Evolutionary conservation across 1,140 invertebrate species (phyloP), one percentile per base, ranked within the genome.

Genomic region (Trissolcus basalis): DNA sequence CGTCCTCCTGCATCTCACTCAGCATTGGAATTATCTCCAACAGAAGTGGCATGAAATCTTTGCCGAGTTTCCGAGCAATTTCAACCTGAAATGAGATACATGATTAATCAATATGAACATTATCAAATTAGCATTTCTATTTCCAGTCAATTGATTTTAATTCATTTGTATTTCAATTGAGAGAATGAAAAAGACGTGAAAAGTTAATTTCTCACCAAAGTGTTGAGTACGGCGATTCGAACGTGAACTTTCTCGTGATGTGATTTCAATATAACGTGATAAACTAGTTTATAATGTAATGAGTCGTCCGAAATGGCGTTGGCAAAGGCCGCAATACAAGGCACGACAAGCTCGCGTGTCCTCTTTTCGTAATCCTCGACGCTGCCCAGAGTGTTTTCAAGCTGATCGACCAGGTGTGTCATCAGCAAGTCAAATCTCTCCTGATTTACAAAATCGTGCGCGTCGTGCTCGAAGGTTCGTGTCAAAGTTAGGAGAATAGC

Each of bases 191-290:
- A n/a, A 55, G 19, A 47, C 43, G 14, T 60, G 49, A 43, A 59
- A 12, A 13, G 41, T 44, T 55, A 58, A 39, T 11, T 3, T 39
- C 36, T 86, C 65, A 88, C 86, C 55, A 89, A 41, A 41, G 84
- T 78, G 51, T 80, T 82, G 3, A 88, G 45, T 0, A 85, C 85
- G 0, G 84, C 80, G 9, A 80, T 82, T 41, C 87, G 78, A 1
- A 89, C 85, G 7, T 82, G 70, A n/a, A 93, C 88, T 53, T 92
- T 91, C 75, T 91, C 90, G 80, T 95, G 92, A 72, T 95, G 91
- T 0, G 95, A 96, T 87, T 97, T 98, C 44, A 97, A 88, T 12
- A 97, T 87, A 53, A 97, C 92, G 86, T 97, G 95, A 86, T 96
- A 96, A 82, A 97, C 96, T 2, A 98, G 87, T 77, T 94, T 91